phyloP scores from a whole-genome alignment of 2,888 invertebrate genomes.

The Drosophila tanythrix region DNA sequence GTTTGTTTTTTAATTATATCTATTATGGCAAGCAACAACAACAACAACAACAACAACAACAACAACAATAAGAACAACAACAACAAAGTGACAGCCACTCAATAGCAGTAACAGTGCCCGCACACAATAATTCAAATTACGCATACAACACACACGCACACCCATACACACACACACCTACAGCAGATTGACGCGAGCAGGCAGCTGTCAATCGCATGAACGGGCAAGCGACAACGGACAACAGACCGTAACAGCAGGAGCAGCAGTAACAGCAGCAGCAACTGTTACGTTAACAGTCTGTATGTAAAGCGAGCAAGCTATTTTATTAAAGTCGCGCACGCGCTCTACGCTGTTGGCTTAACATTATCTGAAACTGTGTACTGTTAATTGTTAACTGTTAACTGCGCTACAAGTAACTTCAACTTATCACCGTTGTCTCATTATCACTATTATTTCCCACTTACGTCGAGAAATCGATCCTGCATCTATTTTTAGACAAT shows the following conservation, averaged over 20 bases:
- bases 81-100: background rate
- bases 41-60: background rate
- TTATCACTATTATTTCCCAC: background rate
- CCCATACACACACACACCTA: background rate
- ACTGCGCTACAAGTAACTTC: background rate
- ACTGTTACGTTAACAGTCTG: constrained; percentile 8
- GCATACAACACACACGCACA: constrained; percentile 39
- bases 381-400: constrained; percentile 3
- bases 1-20: constrained; percentile 39
- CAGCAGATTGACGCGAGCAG: constrained; percentile 6
- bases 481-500: background rate
- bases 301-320: background rate
- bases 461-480: background rate
- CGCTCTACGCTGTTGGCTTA: constrained; percentile 13
- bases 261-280: constrained; percentile 15
- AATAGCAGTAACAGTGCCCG: constrained; percentile 2
- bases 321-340: constrained; percentile 26
- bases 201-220: constrained; percentile 57
- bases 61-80: background rate
- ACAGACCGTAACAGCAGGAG: background rate
- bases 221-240: background rate
- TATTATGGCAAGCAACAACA: background rate
- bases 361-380: background rate
- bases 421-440: background rate
- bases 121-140: constrained; percentile 38